Conservation (phyloP, 1,140 invertebrate genomes). For the Latrodectus geometricus region DNA sequence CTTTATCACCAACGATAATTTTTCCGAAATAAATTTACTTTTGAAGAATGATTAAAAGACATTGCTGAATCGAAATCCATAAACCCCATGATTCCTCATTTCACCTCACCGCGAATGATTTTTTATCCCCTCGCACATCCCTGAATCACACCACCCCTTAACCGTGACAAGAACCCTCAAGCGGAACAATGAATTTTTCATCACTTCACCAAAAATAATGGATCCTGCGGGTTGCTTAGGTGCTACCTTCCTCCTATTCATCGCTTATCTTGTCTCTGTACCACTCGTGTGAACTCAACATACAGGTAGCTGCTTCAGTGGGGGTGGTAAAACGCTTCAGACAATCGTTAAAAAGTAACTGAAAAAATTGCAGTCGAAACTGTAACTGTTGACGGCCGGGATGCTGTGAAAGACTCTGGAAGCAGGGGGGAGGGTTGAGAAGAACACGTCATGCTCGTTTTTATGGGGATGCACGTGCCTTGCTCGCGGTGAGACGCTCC, state of each 20-base stretch:
- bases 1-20: too few relatives aligned
- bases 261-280: background rate
- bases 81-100: background rate
- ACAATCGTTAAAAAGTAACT: slow-evolving; percentile 2
- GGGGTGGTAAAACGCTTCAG: background rate
- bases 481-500: background rate
- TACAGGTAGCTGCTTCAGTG: background rate
- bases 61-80: background rate
- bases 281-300: background rate
- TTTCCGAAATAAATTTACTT: too few relatives aligned
- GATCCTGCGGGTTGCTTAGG: background rate
- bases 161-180: background rate
- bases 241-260: background rate
- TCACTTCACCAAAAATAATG: background rate
- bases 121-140: background rate
- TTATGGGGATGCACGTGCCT: background rate
- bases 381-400: slow-evolving; percentile 3
- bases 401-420: background rate
- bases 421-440: background rate
- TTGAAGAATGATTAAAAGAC: too few relatives aligned
- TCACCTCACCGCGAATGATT: background rate
- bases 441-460: background rate
- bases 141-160: background rate
- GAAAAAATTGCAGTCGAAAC: background rate
- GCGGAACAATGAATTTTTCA: background rate